A percentile compares a stretch with the other conserved stretches of the same genome.
Evolutionary conservation across 1,140 invertebrate species (phyloP).

Genomic region (Anastrepha obliqua): DNA sequence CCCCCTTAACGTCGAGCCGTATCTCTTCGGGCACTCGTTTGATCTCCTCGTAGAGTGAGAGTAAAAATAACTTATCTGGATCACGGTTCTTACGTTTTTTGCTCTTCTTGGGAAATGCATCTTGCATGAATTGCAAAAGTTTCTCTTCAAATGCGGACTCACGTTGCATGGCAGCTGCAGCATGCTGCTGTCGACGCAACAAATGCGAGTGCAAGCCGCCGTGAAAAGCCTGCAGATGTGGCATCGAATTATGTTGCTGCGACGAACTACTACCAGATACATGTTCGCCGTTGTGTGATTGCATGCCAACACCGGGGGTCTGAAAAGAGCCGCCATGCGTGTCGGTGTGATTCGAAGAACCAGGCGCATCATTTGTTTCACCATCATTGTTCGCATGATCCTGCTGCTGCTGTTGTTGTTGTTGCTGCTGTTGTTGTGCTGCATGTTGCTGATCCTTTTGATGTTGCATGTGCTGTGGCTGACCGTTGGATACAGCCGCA

Average conservation of each 20-base stretch:
- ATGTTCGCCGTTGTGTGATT: constrained; percentile 67
- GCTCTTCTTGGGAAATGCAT: constrained; percentile 72
- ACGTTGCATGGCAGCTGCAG: constrained; percentile 58
- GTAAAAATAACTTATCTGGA: constrained; percentile 69
- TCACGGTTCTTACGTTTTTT: constrained; percentile 72
- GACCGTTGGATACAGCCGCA: constrained; percentile 66
- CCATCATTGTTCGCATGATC: constrained; percentile 71
- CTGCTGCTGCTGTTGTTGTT: constrained; percentile 66
- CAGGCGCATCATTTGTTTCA: constrained; percentile 70
- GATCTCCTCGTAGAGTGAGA: constrained; percentile 71
- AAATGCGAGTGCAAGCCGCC: constrained; percentile 69
- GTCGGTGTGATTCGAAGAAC: constrained; percentile 65
- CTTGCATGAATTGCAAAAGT: constrained; percentile 71
- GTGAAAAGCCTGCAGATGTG: constrained; percentile 69
- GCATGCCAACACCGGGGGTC: constrained; percentile 63
- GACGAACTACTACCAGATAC: constrained; percentile 57
- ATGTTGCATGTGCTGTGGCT: constrained; percentile 66
- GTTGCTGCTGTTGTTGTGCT: constrained; percentile 60
- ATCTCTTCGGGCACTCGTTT: constrained; percentile 71
- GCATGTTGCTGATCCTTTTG: constrained; percentile 59
- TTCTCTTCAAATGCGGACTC: constrained; percentile 71
- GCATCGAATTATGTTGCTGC: constrained; percentile 66
- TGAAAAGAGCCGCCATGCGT: constrained; percentile 67
- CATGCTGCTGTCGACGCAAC: constrained; percentile 65
- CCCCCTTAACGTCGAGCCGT: constrained; percentile 69